A percentile compares a stretch with the other conserved stretches of the same genome.
phyloP scores from a whole-genome alignment of 2,797 vertebrate genomes.

The Myioborus melanocephalus region DNA sequence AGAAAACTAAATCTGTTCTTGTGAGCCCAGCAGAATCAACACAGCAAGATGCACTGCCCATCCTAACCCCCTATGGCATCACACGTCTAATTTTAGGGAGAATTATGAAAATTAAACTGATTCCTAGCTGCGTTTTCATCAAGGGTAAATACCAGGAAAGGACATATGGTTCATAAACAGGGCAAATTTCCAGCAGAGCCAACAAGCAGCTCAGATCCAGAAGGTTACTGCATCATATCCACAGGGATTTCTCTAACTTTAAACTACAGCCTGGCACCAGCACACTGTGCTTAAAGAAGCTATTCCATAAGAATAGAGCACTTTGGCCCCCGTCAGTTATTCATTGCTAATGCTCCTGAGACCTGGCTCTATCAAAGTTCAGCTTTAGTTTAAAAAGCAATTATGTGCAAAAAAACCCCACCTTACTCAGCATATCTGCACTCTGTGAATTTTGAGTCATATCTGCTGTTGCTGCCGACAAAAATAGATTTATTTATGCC shows the following conservation, averaged over 20 bases:
- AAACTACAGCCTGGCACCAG: not conserved
- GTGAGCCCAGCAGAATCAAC: not conserved
- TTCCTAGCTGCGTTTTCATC: constrained; percentile 3
- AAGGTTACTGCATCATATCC: not conserved
- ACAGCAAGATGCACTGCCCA: not conserved
- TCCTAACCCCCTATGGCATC: not conserved
- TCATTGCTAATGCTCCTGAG: not conserved
- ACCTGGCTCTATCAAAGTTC: not conserved
- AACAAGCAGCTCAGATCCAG: not conserved
- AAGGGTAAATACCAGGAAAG: constrained; percentile 6
- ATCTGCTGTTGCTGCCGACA: not conserved
- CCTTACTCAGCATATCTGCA: constrained; percentile 61
- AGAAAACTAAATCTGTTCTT: not conserved
- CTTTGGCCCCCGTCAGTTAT: not conserved
- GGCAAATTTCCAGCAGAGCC: not conserved
- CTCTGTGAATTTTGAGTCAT: constrained; percentile 53
- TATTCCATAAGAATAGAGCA: not conserved
- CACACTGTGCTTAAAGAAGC: not conserved
- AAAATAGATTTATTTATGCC: constrained; percentile 58
- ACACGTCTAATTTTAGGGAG: not conserved
- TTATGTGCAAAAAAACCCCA: not conserved
- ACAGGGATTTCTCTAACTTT: not conserved
- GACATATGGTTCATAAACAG: constrained; percentile 35
- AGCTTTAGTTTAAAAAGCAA: constrained; percentile 19
- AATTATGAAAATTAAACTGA: not conserved